Evolutionary conservation across 2,797 vertebrate genomes (phyloP), one percentile per base, ranked within the genome.

Genomic region (Silurus aristotelis): DNA sequence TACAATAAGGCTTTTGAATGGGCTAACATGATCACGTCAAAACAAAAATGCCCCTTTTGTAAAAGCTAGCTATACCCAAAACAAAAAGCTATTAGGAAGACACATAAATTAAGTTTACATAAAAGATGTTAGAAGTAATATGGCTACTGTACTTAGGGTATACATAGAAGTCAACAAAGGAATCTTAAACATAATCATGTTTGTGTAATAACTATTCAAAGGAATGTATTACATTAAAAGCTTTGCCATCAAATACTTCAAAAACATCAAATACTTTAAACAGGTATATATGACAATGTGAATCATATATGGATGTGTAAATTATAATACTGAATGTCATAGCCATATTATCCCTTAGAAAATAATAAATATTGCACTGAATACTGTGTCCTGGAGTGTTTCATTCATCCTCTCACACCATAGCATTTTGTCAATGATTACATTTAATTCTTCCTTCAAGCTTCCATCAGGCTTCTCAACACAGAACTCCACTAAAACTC

Each of bases 21-120:
- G 91, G 90, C 93, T 95, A 61, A 43, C 20, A 43, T 22, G 31
- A 61, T 61, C 93, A 95, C 93, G 95, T 93, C 94, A 7, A 93
- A 94, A 94, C 93, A 95, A 93, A 94, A 93, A 93, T 93, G 92
- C 89, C 92, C 91, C 55, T 22, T 78, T 15, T 7, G 20, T 60
- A 25, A n/a, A 31, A 82, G 68, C n/a, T 55, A 52, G 25, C 5
- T 10, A 52, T 52, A 56, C 75, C 48, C 48, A 10, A 52, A 52
- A 38, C 25, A 2, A 31, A 61, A 14, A 25, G 22, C 20, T 20
- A 77, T 77, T 22, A 43, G 43, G 31, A 63, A 61, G 20, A 63
- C 38, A 25, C 4, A 60, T 20, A 7, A n/a, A 13, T 63, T 20
- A 77, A 60, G 31, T 46, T 38, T 5, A 43, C 31, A 46, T 4